Percentiles rank a stretch among this genome's conserved stretches.
These are phyloP conservation scores for Sebastolobus altivelis DNA, from an alignment of 2,797 vertebrate species.

Conservation along the genomic window DNA sequence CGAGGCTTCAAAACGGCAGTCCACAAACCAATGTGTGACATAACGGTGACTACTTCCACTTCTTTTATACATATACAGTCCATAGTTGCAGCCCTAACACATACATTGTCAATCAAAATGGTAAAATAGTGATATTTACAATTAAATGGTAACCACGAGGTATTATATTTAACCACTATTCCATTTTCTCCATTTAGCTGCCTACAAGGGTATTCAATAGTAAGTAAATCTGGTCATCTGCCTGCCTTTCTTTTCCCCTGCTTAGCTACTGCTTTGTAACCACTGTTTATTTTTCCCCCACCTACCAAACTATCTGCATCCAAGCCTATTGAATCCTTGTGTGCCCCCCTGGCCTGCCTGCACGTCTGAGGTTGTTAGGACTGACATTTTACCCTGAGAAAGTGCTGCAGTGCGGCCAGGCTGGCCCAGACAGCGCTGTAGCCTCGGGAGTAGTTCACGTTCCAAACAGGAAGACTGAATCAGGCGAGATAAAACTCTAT, in stretches of 20 bases:
- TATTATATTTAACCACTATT: background rate
- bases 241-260: background rate
- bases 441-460: conserved; percentile 24
- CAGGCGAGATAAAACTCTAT: conserved; percentile 57
- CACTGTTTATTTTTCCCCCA: background rate
- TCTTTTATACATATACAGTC: too few relatives aligned
- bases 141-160: background rate
- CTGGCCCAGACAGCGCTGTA: conserved; percentile 37
- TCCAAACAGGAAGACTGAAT: conserved; percentile 64
- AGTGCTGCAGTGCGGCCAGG: conserved; percentile 29
- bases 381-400: conserved; percentile 45
- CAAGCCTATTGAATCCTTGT: conserved; percentile 14
- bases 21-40: too few relatives aligned
- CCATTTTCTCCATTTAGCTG: background rate
- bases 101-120: background rate
- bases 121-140: background rate
- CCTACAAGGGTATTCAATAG: background rate
- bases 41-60: too few relatives aligned
- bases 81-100: background rate
- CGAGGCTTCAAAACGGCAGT: too few relatives aligned
- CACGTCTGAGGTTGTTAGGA: conserved; percentile 36
- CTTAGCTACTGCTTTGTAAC: background rate
- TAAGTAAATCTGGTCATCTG: conserved; percentile 3
- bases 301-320: conserved; percentile 27
- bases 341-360: conserved; percentile 9